Evolutionary conservation across 1,140 invertebrate species (phyloP).

Genomic region (Drosophila saltans): DNA sequence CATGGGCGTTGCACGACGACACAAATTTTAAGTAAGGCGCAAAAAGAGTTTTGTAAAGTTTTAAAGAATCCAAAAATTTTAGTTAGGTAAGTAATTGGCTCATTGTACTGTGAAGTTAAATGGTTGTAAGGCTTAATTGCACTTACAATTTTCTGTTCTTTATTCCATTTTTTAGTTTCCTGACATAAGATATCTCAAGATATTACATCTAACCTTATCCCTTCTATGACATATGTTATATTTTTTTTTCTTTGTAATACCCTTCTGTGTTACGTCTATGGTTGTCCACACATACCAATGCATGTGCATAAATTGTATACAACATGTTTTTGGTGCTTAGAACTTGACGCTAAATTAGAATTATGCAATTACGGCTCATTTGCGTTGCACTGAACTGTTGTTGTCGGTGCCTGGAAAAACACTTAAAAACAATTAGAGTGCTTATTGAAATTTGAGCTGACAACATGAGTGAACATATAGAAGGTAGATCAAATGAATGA

Average conservation of each 20-base stretch:
- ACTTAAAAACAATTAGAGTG: slow-evolving; percentile 82
- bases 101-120: too few species aligned
- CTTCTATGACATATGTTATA: too few species aligned
- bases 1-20: background rate
- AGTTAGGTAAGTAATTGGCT: too few species aligned
- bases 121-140: too few species aligned
- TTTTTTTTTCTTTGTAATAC: too few species aligned
- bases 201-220: too few species aligned
- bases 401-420: slow-evolving; percentile 60
- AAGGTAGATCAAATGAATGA: slow-evolving; percentile 15
- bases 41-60: too few species aligned
- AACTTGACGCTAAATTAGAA: slow-evolving; percentile 77
- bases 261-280: background rate
- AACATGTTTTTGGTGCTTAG: slow-evolving; percentile 67
- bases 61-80: too few species aligned
- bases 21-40: too few species aligned
- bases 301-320: slow-evolving; percentile 64
- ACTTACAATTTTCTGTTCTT: too few species aligned
- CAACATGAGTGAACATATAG: slow-evolving; percentile 41
- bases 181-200: too few species aligned
- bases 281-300: slow-evolving; percentile 3
- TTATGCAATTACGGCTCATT: slow-evolving; percentile 82
- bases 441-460: slow-evolving; percentile 75
- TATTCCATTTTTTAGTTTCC: too few species aligned
- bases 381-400: slow-evolving; percentile 49